Evolutionary conservation across 2,888 invertebrate species (phyloP).

Genomic region (Metallyticus violacea): DNA sequence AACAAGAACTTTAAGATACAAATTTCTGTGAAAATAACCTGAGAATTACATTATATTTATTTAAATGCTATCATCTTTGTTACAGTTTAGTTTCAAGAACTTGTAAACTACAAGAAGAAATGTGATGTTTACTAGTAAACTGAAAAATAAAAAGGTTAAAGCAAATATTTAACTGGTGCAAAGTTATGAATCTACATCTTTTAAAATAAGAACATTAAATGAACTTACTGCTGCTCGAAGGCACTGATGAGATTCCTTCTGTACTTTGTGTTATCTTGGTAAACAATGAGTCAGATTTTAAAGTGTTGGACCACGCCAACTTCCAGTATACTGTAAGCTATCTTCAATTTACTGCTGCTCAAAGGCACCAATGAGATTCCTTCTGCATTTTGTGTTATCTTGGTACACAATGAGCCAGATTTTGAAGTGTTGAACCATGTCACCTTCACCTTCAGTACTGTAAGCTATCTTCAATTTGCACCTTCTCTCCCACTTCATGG

Average conservation of each 20-base stretch:
- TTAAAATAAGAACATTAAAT: too few species aligned
- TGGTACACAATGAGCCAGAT: slow-evolving; percentile 22
- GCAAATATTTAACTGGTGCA: too few species aligned
- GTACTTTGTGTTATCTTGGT: slow-evolving; percentile 18
- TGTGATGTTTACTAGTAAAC: too few species aligned
- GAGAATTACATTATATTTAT: too few species aligned
- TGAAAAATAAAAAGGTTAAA: too few species aligned
- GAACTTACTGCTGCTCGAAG: neutral
- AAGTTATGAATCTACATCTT: too few species aligned
- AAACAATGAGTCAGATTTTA: slow-evolving; percentile 20
- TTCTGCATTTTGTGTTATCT: slow-evolving; percentile 22
- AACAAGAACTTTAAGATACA: neutral
- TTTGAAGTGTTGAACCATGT: neutral
- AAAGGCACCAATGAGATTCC: slow-evolving; percentile 15
- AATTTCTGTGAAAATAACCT: neutral
- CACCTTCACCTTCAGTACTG: neutral
- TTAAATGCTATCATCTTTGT: neutral
- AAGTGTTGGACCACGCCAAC: neutral
- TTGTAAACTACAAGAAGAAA: neutral
- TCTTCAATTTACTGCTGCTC: neutral
- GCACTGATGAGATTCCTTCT: slow-evolving; percentile 16
- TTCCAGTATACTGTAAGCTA: neutral
- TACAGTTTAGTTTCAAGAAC: neutral
- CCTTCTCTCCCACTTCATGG: slow-evolving; percentile 14
- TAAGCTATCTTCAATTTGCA: slow-evolving; percentile 16